Evolutionary conservation across 2,113 vertebrate species (phyloP).

Genomic region (Uropsilus gracilis): DNA sequence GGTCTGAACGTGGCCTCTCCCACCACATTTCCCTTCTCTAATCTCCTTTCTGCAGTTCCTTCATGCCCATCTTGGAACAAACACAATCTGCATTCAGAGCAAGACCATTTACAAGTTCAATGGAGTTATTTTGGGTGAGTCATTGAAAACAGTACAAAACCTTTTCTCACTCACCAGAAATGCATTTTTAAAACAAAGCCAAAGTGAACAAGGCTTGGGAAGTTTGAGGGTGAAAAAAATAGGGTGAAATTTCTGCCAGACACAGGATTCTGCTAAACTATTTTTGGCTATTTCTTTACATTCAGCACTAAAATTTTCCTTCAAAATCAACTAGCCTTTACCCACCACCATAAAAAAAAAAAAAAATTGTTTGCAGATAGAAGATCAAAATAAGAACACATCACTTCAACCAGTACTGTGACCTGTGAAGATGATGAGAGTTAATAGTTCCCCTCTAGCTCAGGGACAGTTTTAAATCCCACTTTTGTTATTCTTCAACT

Average conservation of each 20-base stretch:
- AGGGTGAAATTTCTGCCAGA: slow-evolving; percentile 52
- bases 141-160: slow-evolving; percentile 81
- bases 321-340: not conserved
- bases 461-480: not conserved
- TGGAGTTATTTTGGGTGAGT: slow-evolving; percentile 81
- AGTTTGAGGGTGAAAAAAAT: slow-evolving; percentile 69
- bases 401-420: not conserved
- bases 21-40: slow-evolving; percentile 68
- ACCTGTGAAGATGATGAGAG: not conserved
- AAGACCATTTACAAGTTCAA: slow-evolving; percentile 73
- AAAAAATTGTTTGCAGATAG: not conserved
- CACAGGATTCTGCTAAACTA: slow-evolving; percentile 38
- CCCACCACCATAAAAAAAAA: too few species aligned
- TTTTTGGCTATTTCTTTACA: slow-evolving; percentile 31
- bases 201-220: slow-evolving; percentile 76
- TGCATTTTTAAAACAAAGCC: slow-evolving; percentile 80
- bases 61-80: slow-evolving; percentile 66
- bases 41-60: slow-evolving; percentile 68
- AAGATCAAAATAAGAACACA: not conserved
- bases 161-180: slow-evolving; percentile 80
- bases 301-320: slow-evolving; percentile 32
- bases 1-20: slow-evolving; percentile 56
- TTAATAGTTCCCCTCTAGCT: not conserved
- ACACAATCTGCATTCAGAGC: slow-evolving; percentile 78
- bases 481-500: slow-evolving; percentile 6